Conservation (phyloP, 2,888 invertebrate species). For the Sthenelais limicola region DNA sequence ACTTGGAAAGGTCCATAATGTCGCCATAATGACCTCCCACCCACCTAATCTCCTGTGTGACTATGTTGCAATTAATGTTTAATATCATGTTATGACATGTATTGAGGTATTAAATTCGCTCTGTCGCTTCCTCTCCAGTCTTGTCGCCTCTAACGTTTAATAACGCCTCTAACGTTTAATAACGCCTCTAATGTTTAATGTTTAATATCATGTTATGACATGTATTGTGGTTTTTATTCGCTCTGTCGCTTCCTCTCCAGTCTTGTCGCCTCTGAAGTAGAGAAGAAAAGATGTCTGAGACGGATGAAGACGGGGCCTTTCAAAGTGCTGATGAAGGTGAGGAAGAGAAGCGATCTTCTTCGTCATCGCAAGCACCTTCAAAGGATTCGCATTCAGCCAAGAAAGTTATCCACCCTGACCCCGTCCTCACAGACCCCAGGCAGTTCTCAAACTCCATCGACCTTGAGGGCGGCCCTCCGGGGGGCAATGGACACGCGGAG, state of each 20-base stretch:
- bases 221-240: not conserved
- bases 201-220: not conserved
- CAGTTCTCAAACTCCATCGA: too few relatives aligned
- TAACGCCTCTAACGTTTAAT: too few relatives aligned
- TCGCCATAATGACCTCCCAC: too few relatives aligned
- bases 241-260: not conserved
- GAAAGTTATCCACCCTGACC: not conserved
- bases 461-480: too few relatives aligned
- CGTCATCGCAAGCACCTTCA: slow-evolving; percentile 27
- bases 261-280: not conserved
- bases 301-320: slow-evolving; percentile 62
- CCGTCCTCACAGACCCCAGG: too few relatives aligned
- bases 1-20: too few relatives aligned
- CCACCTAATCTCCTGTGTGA: too few relatives aligned
- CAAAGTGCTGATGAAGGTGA: slow-evolving; percentile 70
- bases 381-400: slow-evolving; percentile 21
- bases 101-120: not conserved
- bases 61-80: too few relatives aligned
- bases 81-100: not conserved
- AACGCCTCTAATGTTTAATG: too few relatives aligned
- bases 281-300: slow-evolving; percentile 37
- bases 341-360: slow-evolving; percentile 32
- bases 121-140: not conserved
- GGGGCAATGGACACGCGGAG: too few relatives aligned
- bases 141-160: not conserved